Conservation (phyloP, 2,888 invertebrate genomes). For the Ditula angustiorana region DNA sequence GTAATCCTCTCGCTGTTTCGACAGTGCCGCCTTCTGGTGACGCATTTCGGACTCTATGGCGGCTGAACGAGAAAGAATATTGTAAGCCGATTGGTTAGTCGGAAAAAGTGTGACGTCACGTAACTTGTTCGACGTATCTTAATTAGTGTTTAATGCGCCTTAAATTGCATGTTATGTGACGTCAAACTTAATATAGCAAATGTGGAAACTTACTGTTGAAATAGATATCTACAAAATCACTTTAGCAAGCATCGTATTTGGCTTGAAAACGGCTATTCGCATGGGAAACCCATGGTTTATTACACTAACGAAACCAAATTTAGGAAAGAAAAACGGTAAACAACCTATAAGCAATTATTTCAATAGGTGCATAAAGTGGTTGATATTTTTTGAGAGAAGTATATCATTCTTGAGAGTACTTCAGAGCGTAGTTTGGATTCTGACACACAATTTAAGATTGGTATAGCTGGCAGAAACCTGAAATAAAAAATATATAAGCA, state of each 20-base stretch:
- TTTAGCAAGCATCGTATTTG: slow-evolving; percentile 18
- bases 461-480: slow-evolving; percentile 4
- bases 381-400: not conserved
- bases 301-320: not conserved
- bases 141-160: not conserved
- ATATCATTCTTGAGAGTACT: not conserved
- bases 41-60: slow-evolving; percentile 93
- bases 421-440: not conserved
- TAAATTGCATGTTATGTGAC: slow-evolving; percentile 22
- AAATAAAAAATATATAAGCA: slow-evolving; percentile 1
- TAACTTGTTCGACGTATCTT: slow-evolving; percentile 21
- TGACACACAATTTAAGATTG: not conserved
- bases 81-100: slow-evolving; percentile 44
- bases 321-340: slow-evolving; percentile 1
- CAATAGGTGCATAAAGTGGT: not conserved
- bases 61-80: slow-evolving; percentile 60
- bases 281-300: not conserved
- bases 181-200: slow-evolving; percentile 29
- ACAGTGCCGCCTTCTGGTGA: slow-evolving; percentile 92
- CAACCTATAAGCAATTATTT: not conserved
- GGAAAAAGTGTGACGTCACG: slow-evolving; percentile 49
- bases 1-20: slow-evolving; percentile 93
- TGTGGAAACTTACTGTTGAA: slow-evolving; percentile 5
- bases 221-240: slow-evolving; percentile 26
- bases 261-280: not conserved